phyloP scores from a whole-genome alignment of 2,797 vertebrate species.

The Pogonophryne albipinna region DNA sequence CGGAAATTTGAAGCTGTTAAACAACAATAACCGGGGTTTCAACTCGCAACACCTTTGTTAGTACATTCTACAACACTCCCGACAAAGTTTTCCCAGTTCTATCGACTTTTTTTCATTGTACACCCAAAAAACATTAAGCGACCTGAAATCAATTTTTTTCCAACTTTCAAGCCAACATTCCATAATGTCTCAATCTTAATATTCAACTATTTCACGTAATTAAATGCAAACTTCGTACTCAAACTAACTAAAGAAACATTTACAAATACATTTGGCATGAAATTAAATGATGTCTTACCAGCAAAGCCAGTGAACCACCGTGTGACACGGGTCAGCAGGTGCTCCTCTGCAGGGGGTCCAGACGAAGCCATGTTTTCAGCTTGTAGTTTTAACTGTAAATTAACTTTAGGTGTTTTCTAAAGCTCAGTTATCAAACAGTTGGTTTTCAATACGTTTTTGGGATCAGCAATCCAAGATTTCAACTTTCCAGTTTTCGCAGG shows the following conservation, averaged over 20 bases:
- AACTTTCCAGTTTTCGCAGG: not conserved
- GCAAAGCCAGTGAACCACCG: not conserved
- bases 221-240: too few relatives aligned
- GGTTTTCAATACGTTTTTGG: not conserved
- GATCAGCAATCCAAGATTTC: not conserved
- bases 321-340: not conserved
- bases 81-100: too few relatives aligned
- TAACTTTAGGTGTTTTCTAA: not conserved
- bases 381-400: not conserved
- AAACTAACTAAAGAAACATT: not conserved
- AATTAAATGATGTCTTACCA: not conserved
- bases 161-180: too few relatives aligned
- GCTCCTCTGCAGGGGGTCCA: not conserved
- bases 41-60: not conserved
- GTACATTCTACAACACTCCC: too few relatives aligned
- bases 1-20: fast-evolving
- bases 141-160: not conserved
- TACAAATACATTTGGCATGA: not conserved
- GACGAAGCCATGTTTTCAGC: not conserved
- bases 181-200: too few relatives aligned
- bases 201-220: too few relatives aligned
- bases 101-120: too few relatives aligned
- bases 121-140: not conserved
- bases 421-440: not conserved
- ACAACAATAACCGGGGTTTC: not conserved